Conservation (phyloP, 2,797 vertebrate species). For the Pseudotriccus pelzelni region DNA sequence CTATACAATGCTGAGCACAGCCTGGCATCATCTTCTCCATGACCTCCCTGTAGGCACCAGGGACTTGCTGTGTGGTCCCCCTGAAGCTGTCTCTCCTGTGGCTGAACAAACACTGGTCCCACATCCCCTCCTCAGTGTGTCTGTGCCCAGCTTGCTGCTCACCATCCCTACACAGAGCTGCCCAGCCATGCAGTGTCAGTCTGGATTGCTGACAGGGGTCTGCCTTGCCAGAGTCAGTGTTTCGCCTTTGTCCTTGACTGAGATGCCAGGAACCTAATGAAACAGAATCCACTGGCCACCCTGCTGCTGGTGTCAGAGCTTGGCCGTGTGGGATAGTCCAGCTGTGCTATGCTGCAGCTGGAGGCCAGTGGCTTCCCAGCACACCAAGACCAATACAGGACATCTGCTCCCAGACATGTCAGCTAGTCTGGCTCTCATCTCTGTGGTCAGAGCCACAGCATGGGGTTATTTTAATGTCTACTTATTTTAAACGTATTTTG, state of each 20-base stretch:
- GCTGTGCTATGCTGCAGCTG: not conserved
- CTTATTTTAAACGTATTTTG: slow-evolving; percentile 34
- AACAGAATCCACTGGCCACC: not conserved
- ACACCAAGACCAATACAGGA: not conserved
- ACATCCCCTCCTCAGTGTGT: not conserved
- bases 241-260: not conserved
- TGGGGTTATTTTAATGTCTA: slow-evolving; percentile 12
- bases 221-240: not conserved
- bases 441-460: slow-evolving; percentile 28
- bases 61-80: not conserved
- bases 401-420: slow-evolving; percentile 33
- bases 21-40: not conserved
- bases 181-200: not conserved
- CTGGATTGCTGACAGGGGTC: accelerated
- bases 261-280: not conserved
- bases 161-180: not conserved
- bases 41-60: not conserved
- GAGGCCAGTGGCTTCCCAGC: slow-evolving; percentile 4
- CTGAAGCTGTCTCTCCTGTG: not conserved
- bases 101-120: not conserved
- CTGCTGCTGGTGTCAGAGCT: slow-evolving; percentile 9
- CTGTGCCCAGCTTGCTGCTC: not conserved
- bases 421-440: slow-evolving; percentile 13
- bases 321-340: not conserved
- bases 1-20: not conserved